Percentiles rank a stretch among this genome's conserved stretches.
Evolutionary conservation across 1,140 invertebrate genomes (phyloP).

Genomic region (Zaprionus taronus): DNA sequence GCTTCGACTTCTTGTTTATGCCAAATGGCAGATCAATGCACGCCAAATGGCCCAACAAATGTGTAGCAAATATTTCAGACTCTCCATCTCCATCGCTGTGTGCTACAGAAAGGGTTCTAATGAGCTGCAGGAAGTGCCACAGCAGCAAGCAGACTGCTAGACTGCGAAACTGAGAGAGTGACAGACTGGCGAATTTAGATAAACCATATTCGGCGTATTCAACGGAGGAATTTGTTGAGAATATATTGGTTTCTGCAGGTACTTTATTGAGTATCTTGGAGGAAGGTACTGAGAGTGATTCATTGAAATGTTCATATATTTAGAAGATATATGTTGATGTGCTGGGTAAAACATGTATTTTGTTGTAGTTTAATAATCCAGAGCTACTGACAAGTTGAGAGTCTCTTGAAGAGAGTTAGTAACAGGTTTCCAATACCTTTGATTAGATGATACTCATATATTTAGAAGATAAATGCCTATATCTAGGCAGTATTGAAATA

Average conservation of each 20-base stretch:
- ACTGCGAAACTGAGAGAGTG: background rate
- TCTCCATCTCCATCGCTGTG: background rate
- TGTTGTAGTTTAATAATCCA: background rate
- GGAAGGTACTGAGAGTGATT: no score
- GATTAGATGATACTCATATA: no score
- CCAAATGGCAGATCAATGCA: conserved; percentile 49
- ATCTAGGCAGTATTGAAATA: no score
- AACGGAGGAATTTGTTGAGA: no score
- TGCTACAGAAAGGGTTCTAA: conserved; percentile 25
- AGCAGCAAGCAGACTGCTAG: background rate
- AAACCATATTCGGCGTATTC: background rate
- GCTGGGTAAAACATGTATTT: background rate
- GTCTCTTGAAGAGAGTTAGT: no score
- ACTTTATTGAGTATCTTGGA: no score
- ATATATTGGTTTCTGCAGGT: no score
- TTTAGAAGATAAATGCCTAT: no score
- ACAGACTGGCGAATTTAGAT: background rate
- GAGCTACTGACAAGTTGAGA: no score
- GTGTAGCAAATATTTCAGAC: conserved; percentile 41
- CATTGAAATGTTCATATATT: no score
- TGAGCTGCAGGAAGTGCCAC: conserved; percentile 28
- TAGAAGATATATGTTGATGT: background rate
- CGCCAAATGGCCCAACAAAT: conserved; percentile 54
- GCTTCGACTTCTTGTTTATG: conserved; percentile 41
- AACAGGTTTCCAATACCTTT: no score